A percentile compares a stretch with the other conserved stretches of the same genome.
Conservation (phyloP, 2,888 invertebrate genomes). For the Axea sp. region DNA sequence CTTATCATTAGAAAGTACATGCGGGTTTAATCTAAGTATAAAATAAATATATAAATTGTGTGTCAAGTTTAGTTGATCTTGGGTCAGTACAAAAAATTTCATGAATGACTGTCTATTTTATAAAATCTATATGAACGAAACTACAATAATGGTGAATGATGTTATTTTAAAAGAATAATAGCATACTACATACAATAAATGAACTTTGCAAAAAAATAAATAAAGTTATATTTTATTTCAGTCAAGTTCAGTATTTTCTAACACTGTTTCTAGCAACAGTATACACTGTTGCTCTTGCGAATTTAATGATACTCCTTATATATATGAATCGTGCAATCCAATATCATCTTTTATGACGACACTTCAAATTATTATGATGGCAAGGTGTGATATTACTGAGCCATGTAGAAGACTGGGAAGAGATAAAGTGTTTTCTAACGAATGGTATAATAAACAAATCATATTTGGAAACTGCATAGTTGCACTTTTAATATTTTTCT, state of each 20-base stretch:
- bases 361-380: constrained; percentile 71
- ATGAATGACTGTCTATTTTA: background rate
- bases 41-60: constrained; percentile 50
- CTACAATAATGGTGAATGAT: constrained; percentile 17
- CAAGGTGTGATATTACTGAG: constrained; percentile 74
- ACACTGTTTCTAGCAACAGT: background rate
- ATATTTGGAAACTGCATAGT: too few species aligned
- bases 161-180: too few species aligned
- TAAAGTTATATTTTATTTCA: constrained; percentile 10
- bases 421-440: constrained; percentile 67
- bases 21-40: constrained; percentile 44
- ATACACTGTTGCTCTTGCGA: constrained; percentile 67
- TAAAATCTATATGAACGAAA: constrained; percentile 25
- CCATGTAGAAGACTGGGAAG: constrained; percentile 74
- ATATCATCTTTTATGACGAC: constrained; percentile 73
- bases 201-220: background rate
- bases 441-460: too few species aligned
- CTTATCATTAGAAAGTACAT: constrained; percentile 35
- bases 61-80: constrained; percentile 49
- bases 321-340: constrained; percentile 69
- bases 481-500: too few species aligned
- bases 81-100: constrained; percentile 24
- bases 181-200: too few species aligned
- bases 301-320: constrained; percentile 74
- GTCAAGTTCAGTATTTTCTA: constrained; percentile 6